These are phyloP conservation scores for Microvelia longipes DNA, from an alignment of 1,140 invertebrate genomes.

Conservation along the genomic window DNA sequence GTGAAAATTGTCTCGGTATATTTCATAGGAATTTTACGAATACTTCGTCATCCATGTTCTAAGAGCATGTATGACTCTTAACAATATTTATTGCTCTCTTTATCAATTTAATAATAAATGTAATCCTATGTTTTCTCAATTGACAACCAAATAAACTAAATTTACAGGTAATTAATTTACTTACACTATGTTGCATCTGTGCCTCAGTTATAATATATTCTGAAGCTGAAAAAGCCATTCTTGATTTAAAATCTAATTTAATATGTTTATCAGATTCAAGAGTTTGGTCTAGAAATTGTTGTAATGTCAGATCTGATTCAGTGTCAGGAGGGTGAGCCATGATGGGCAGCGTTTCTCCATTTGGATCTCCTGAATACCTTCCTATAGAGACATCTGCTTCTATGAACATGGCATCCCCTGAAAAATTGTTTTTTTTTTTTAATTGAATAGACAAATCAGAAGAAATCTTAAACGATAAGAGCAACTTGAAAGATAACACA, in stretches of 20 bases:
- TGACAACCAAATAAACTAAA: too few relatives aligned
- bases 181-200: constrained; percentile 10
- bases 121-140: too few relatives aligned
- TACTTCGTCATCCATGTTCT: too few relatives aligned
- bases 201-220: constrained; percentile 14
- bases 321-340: constrained; percentile 70
- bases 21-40: too few relatives aligned
- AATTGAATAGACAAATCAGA: neutral
- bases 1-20: too few relatives aligned
- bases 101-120: too few relatives aligned
- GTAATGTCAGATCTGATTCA: constrained; percentile 57
- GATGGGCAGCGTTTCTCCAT: constrained; percentile 41
- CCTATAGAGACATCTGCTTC: constrained; percentile 76
- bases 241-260: constrained; percentile 77
- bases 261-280: constrained; percentile 42
- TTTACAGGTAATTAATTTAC: too few relatives aligned
- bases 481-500: neutral
- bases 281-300: constrained; percentile 43
- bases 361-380: constrained; percentile 32
- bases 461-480: neutral
- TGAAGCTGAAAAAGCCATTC: constrained; percentile 49
- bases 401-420: constrained; percentile 41
- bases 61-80: too few relatives aligned
- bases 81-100: too few relatives aligned
- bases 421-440: neutral